Base-by-base conservation (phyloP, 2,888 invertebrate species). In the Drosophila fulvimacula region DNA sequence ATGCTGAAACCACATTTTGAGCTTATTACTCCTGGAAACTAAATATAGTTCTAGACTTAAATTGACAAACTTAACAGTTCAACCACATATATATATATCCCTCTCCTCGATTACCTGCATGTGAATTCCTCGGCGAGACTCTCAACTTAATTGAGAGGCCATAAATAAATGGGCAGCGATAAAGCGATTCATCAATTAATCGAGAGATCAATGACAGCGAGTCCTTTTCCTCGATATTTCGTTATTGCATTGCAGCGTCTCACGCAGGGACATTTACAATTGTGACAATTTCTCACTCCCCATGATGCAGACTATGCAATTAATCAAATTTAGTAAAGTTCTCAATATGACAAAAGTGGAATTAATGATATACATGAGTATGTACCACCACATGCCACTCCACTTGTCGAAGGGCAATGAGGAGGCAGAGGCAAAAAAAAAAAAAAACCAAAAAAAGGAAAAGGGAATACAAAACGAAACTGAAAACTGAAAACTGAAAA, bases 261-360 rank as follows among this genome's bases (percentile, higher is more conserved):
- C 71, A 67, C 51, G 76, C 41, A 51, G 71, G 48, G 58, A 62
- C 70, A 73, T 68, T 69, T 73, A 76, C 79, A 80, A 78, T 81
- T 81, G 81, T 81, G 79, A 79, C 79, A 79, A 80, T 80, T 81
- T 81, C 79, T 80, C 79, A 80, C 79, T 81, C 79, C 81, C 79
- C 81, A 81, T 80, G 79, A 36, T 39, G 65, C 61, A 64, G 63
- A 53, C 62, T 69, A 69, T 60, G 73, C 73, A 51, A 83, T 85
- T 81, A 82, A 88, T 85, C 88, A 88, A 82, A 70, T 62, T 52
- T 63, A 78, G 69, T 74, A 79, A 76, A 80, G 85, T 73, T 76
- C 82, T 85, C 88, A 77, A 84, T 82, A 87, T 83, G 83, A 85
- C 86, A 88, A 86, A 73, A 77, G 76, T 76, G 64, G 73, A 86